phyloP scores from a whole-genome alignment of 2,888 invertebrate species.

The Sesia apiformis region DNA sequence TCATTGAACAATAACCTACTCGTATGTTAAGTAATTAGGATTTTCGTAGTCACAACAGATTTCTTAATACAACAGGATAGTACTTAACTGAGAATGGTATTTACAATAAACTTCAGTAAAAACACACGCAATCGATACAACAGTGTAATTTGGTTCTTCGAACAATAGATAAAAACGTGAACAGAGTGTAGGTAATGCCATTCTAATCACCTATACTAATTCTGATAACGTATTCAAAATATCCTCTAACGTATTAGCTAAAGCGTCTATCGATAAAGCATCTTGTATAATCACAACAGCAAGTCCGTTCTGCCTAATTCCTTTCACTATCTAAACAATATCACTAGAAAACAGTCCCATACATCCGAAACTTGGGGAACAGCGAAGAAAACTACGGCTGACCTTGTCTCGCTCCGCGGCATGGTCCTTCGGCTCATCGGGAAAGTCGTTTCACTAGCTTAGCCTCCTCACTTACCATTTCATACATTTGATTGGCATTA shows the following conservation, averaged over 20 bases:
- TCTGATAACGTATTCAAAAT: slow-evolving; percentile 62
- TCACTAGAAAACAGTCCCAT: slow-evolving; percentile 66
- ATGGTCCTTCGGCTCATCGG: slow-evolving; percentile 42
- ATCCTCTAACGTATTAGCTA: slow-evolving; percentile 61
- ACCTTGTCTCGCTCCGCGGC: slow-evolving; percentile 57
- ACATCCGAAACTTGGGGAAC: slow-evolving; percentile 72
- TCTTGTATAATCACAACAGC: slow-evolving; percentile 69
- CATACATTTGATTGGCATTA: background rate
- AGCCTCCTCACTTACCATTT: background rate
- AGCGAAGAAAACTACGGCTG: slow-evolving; percentile 68
- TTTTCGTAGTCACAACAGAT: slow-evolving; percentile 24
- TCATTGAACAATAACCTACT: slow-evolving; percentile 19
- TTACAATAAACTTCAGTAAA: slow-evolving; percentile 36
- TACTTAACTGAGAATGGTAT: slow-evolving; percentile 16
- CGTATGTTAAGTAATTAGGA: slow-evolving; percentile 9
- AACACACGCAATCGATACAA: slow-evolving; percentile 39
- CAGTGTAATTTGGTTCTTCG: slow-evolving; percentile 46
- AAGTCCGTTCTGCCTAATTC: slow-evolving; percentile 52
- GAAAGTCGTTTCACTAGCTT: slow-evolving; percentile 53
- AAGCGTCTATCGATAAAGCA: slow-evolving; percentile 71
- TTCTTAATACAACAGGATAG: slow-evolving; percentile 17
- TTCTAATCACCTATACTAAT: slow-evolving; percentile 36
- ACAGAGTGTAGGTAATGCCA: slow-evolving; percentile 29
- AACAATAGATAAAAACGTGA: slow-evolving; percentile 43
- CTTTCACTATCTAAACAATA: slow-evolving; percentile 66